These are phyloP conservation scores for Porites lobata DNA, from an alignment of 92 coral and sea anemone species.

Conservation along the genomic window DNA sequence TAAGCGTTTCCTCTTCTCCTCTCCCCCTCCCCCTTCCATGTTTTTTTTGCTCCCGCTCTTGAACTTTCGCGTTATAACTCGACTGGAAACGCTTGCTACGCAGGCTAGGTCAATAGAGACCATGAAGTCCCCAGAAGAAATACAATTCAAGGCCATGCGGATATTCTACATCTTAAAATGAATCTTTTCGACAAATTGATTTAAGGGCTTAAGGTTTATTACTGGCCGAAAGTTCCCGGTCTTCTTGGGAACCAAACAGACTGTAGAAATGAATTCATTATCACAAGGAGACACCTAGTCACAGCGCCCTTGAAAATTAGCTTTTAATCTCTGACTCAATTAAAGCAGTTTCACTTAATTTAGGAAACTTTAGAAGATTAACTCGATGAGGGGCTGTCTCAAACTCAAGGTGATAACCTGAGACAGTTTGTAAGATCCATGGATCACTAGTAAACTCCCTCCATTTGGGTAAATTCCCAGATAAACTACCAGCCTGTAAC, in stretches of 20 bases:
- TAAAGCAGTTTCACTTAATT: background rate
- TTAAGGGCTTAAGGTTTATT: constrained; percentile 30
- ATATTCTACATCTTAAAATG: too few relatives aligned
- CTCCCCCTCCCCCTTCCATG: too few relatives aligned
- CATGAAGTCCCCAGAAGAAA: too few relatives aligned
- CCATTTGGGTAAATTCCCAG: background rate
- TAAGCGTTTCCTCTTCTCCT: too few relatives aligned
- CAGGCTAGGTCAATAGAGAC: too few relatives aligned
- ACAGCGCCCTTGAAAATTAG: background rate
- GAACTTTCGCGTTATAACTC: background rate
- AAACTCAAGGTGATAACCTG: constrained; percentile 44
- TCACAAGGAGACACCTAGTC: constrained; percentile 21
- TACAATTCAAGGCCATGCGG: too few relatives aligned
- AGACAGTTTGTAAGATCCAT: constrained; percentile 56
- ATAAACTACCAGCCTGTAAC: too few relatives aligned
- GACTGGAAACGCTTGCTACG: too few relatives aligned
- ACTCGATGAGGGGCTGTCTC: constrained; percentile 12
- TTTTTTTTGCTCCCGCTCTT: too few relatives aligned
- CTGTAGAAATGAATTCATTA: constrained; percentile 25
- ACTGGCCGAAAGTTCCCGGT: constrained; percentile 47
- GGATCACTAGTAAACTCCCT: constrained; percentile 51
- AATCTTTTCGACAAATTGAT: too few relatives aligned
- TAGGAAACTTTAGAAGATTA: background rate
- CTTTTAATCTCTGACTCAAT: background rate
- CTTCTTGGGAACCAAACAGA: constrained; percentile 33